Conservation (phyloP, 2,888 invertebrate species). For the Xanthia togata region DNA sequence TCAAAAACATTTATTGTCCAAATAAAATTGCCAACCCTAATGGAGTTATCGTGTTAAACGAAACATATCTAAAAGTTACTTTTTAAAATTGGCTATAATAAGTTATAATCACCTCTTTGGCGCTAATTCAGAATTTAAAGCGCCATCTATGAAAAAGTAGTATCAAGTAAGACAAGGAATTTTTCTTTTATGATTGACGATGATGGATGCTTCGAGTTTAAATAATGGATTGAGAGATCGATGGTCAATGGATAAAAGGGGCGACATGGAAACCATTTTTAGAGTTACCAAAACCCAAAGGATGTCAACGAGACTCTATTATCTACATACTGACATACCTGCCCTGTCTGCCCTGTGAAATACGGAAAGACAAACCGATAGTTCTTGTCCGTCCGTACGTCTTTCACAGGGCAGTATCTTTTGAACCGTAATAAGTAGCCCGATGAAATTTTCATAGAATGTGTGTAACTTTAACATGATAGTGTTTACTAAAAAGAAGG, state of each 20-base stretch:
- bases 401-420: background rate
- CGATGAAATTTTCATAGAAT: background rate
- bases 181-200: slow-evolving; percentile 49
- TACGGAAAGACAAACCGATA: background rate
- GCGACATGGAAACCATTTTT: slow-evolving; percentile 22
- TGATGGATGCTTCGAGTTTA: slow-evolving; percentile 29
- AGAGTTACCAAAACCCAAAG: background rate
- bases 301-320: background rate
- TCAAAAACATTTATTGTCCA: slow-evolving; percentile 44
- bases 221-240: slow-evolving; percentile 38
- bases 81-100: slow-evolving; percentile 57
- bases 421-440: background rate
- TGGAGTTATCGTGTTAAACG: slow-evolving; percentile 63
- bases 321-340: no score
- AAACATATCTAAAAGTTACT: slow-evolving; percentile 43
- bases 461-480: background rate
- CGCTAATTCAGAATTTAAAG: slow-evolving; percentile 27
- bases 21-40: slow-evolving; percentile 57
- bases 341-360: no score
- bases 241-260: slow-evolving; percentile 26
- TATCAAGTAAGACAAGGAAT: slow-evolving; percentile 28
- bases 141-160: slow-evolving; percentile 38
- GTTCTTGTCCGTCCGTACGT: no score
- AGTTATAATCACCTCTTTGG: slow-evolving; percentile 56
- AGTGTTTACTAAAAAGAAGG: background rate